Evolutionary conservation across 2,797 vertebrate species (phyloP), one percentile per base, ranked within the genome.

Genomic region (Cryptoblepharus egeriae): DNA sequence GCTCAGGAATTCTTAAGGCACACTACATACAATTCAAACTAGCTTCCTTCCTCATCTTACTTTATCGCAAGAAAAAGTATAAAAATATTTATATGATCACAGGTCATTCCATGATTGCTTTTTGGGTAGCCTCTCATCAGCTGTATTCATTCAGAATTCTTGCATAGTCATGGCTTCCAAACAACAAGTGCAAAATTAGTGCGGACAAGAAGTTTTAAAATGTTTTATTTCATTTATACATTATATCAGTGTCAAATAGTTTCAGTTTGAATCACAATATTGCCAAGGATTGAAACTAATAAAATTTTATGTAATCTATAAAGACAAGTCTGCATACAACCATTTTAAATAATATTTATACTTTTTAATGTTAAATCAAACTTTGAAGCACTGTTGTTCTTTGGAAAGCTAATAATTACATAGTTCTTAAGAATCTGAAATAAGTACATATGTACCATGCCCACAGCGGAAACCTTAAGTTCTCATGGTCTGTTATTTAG

Each of bases 401-500:
- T 63, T 42, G 86, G 77, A 93, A 89, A 82, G 88, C 76, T 84
- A 93, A 90, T 57, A 73, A 93, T 89, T 83, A 91, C 77, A 91
- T 52, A 68, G 63, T 79, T 81, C 61, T 84, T 87, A 82, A 87
- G 74, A 83, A 91, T 76, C 49, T 85, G 84, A 89, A 87, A 70
- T 42, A 91, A 92, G 77, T 89, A 91, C 70, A 91, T 64, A 71
- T 82, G 87, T 85, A 89, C 61, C 2, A 75, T 88, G 92, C 91
- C 89, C 91, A 91, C 90, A 91, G 91, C 91, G 92, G 95, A 96
- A 94, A 92, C 85, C 84, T 88, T 85, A 87, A 79, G 58, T 81
- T 88, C 61, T 67, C 77, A 92, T 83, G 77, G 94, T 94, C 94
- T 96, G 93, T 95, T 94, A 96, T 95, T 95, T 93, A 91, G 93